phyloP scores from a whole-genome alignment of 1,140 invertebrate species.

The Solenopsis invicta region DNA sequence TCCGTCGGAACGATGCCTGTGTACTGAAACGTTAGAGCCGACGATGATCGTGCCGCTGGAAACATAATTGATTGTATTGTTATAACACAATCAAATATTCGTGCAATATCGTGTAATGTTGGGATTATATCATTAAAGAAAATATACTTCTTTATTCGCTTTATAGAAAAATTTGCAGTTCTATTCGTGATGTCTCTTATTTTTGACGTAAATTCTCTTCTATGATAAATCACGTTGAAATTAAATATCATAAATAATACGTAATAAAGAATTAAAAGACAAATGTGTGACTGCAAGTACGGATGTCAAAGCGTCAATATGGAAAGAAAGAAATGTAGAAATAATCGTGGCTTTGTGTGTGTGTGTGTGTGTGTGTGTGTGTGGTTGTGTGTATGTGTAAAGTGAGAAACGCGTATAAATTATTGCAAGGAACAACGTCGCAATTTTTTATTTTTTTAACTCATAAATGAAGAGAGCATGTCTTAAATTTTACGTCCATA shows the following conservation, averaged over 20 bases:
- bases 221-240: constrained; percentile 15
- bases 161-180: neutral
- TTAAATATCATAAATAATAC: constrained; percentile 13
- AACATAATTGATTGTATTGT: constrained; percentile 1
- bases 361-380: too few relatives aligned
- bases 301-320: too few relatives aligned
- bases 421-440: neutral
- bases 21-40: neutral
- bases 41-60: neutral
- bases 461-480: neutral
- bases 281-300: neutral
- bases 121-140: neutral
- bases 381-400: too few relatives aligned
- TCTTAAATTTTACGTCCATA: neutral
- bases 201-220: neutral
- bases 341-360: neutral
- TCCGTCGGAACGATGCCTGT: constrained; percentile 25
- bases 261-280: constrained; percentile 23
- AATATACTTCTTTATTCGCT: neutral
- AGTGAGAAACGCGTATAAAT: neutral
- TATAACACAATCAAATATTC: neutral
- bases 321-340: neutral
- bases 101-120: too few relatives aligned
- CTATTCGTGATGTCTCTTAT: neutral
- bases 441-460: neutral